Conservation (phyloP, 2,888 invertebrate genomes). For the Halictus quadricinctus region DNA sequence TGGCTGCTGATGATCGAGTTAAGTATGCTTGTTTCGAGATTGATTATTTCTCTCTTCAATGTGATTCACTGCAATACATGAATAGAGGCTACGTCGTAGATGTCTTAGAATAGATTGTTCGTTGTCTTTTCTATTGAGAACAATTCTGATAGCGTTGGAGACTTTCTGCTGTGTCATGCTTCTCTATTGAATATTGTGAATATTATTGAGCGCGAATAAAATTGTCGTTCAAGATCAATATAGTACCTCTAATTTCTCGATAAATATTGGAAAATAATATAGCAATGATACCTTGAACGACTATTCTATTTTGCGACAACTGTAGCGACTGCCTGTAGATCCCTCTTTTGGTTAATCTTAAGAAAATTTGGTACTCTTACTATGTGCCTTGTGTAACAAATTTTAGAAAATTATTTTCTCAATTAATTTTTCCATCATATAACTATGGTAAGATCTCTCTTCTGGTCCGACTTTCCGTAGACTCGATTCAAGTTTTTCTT, state of each 20-base stretch:
- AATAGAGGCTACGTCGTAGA: not conserved
- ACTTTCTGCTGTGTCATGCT: not conserved
- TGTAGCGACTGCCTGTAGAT: not conserved
- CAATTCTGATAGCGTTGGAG: not conserved
- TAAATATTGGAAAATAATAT: not conserved
- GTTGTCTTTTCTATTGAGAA: not conserved
- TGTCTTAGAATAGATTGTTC: not conserved
- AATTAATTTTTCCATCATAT: not conserved
- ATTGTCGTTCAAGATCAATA: not conserved
- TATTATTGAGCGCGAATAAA: not conserved
- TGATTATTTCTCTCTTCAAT: not conserved
- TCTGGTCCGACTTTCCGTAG: conserved; percentile 15
- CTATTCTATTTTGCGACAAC: not conserved
- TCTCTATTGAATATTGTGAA: not conserved
- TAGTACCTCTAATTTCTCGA: not conserved
- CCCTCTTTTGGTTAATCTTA: not conserved
- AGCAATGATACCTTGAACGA: not conserved
- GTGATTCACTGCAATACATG: not conserved
- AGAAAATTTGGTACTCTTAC: not conserved
- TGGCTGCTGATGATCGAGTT: not conserved
- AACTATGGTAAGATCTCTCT: conserved; percentile 19
- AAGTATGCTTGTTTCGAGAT: conserved; percentile 5
- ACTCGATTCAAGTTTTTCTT: conserved; percentile 8
- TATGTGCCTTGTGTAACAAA: not conserved
- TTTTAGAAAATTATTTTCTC: not conserved